Evolutionary conservation across 1,140 invertebrate species (phyloP), one percentile per base, ranked within the genome.

Genomic region (Yoshiicerus persimilis): DNA sequence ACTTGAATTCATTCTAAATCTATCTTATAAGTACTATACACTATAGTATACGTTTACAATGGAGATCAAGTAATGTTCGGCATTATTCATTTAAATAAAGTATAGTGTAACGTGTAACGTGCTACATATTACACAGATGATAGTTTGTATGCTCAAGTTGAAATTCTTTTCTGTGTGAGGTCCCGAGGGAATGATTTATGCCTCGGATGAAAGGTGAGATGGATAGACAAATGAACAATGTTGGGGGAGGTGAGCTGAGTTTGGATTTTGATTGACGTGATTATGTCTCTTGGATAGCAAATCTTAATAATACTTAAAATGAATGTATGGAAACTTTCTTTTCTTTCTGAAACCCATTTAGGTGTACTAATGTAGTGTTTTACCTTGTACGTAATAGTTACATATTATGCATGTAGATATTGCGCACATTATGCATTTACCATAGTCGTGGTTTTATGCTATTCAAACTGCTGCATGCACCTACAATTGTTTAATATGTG

Each of bases 181-280:
- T 80, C 75, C 34, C 32, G 30, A 38, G 75, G 75, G 34, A 80
- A 80, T 80, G 75, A 80, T 80, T 80, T 80, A 80, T 80, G 75
- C 34, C 75, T 80, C 38, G 75, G 75, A 38, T 80, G 75, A 80
- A 80, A 80, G 75, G 75, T 80, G 70, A 80, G 75, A 80, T 80
- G 75, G 75, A 80, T 80, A 80, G 75, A 80, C 75, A 80, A 80
- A 80, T 80, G 75, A 80, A 80, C 75, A 80, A 34, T 80, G 75
- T 80, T 80, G 75, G 75, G 34, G 75, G 75, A 80, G 75, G 75
- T 36, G 75, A 80, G 13, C 6, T 80, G 20, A 16, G 34, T 80
- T 80, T 80, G 75, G 32, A 38, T 80, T 80, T 80, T 80, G 75
- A 80, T 80, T 80, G 75, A 80, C 75, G 32, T 80, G 75, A 80